Conservation (phyloP, 2,113 vertebrate genomes). For the Phycodurus eques region DNA sequence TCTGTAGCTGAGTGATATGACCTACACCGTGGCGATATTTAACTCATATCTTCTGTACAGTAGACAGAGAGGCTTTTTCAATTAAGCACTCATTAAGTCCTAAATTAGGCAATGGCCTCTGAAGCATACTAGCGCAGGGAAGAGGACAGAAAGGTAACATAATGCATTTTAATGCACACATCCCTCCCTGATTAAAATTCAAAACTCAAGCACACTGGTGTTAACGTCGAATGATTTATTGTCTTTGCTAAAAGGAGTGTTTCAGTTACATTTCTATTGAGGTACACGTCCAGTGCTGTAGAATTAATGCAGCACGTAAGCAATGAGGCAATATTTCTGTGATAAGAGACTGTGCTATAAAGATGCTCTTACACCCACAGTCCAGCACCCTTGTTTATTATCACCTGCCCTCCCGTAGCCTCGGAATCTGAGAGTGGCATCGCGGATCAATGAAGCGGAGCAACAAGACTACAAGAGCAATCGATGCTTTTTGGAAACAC, state of each 20-base stretch:
- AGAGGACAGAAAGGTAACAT: slow-evolving; percentile 44
- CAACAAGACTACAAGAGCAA: slow-evolving; percentile 58
- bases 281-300: background rate
- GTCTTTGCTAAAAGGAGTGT: background rate
- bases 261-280: background rate
- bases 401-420: slow-evolving; percentile 51
- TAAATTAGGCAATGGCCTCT: slow-evolving; percentile 67
- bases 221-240: background rate
- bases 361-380: slow-evolving; percentile 18
- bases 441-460: slow-evolving; percentile 61
- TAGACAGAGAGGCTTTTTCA: slow-evolving; percentile 64
- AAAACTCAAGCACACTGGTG: background rate
- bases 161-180: slow-evolving; percentile 31
- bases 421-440: slow-evolving; percentile 59
- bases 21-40: slow-evolving; percentile 62
- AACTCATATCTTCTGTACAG: slow-evolving; percentile 66
- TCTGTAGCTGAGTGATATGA: slow-evolving; percentile 38
- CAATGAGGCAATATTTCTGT: background rate
- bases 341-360: background rate
- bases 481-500: slow-evolving; percentile 62
- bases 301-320: background rate
- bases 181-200: slow-evolving; percentile 51
- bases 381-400: slow-evolving; percentile 38
- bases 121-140: slow-evolving; percentile 60
- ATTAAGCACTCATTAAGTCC: slow-evolving; percentile 69